phyloP scores from a whole-genome alignment of 37 sponge, comb jelly and placozoan species.

The Spongia lamella region DNA sequence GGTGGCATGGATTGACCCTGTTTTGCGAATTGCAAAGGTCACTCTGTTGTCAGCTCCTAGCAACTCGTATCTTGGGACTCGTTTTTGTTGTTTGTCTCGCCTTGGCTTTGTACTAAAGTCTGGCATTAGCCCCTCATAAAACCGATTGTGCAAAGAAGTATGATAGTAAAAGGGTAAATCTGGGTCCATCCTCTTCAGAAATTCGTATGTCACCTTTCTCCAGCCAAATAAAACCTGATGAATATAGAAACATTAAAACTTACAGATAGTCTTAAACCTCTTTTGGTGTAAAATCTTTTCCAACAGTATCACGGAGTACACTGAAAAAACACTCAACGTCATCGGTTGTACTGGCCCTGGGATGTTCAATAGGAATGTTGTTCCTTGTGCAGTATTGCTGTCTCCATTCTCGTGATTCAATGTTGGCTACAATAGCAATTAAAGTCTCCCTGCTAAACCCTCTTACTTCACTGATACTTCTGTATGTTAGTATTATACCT shows the following conservation, averaged over 20 bases:
- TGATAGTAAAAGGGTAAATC: conserved; percentile 12
- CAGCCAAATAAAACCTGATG: conserved; percentile 22
- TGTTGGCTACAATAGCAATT: too few species aligned
- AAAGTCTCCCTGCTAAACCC: too few species aligned
- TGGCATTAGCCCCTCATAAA: conserved; percentile 15
- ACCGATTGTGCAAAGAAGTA: background rate
- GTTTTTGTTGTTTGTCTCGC: background rate
- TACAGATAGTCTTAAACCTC: background rate
- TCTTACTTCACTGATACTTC: too few species aligned
- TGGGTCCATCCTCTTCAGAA: conserved; percentile 14
- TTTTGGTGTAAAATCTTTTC: background rate
- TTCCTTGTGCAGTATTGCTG: too few species aligned
- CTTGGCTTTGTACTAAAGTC: background rate
- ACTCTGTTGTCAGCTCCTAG: background rate
- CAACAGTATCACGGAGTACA: too few species aligned
- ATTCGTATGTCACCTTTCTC: conserved; percentile 17
- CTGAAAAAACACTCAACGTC: too few species aligned
- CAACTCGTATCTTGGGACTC: conserved; percentile 10
- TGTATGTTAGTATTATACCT: background rate
- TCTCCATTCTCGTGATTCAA: too few species aligned
- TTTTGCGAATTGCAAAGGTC: background rate
- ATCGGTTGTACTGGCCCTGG: too few species aligned
- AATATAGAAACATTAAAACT: too few species aligned
- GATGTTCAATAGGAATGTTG: too few species aligned
- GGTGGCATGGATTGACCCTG: background rate